Evolutionary conservation across 2,113 vertebrate species (phyloP), one percentile per base, ranked within the genome.

Genomic region (Pachypanchax playfairii): DNA sequence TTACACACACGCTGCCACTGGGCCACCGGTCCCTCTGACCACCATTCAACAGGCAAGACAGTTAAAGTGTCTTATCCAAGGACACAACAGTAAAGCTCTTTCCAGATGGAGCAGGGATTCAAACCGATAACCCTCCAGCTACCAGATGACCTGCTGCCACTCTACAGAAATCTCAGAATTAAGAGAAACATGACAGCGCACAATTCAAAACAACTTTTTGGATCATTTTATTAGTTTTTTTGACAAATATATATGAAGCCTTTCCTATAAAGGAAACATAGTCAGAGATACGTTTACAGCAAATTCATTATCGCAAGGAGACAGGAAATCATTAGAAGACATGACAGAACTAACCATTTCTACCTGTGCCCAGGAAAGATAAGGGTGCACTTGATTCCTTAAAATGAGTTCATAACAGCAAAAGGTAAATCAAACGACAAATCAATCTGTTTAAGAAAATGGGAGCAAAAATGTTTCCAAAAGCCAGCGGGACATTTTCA

Each of bases 201-300:
- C 54, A 28, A 63, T 14, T 9, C 6, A 24, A 58, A 64, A 26
- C 9, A 24, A 79, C 44, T 80, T 88, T 90, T 90, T 82, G 65
- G 75, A 87, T 65, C 46, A 70, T 90, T 91, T 92, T 89, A 88
- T 89, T 92, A 78, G 91, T 91, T 92, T 93, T 91, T 92, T 90
- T 90, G 90, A 92, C 92, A 92, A 91, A 92, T 92, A 93, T 92
- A 92, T 91, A 90, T 89, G 88, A 90, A 89, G 80, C 70, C 84
- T 89, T 87, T 80, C 86, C 88, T 85, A 79, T 70, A 35, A 67
- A 85, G 84, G 87, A 90, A 89, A 90, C 85, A 88, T 87, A 82
- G 85, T 86, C 64, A 88, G 87, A 88, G 86, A 89, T 85, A 86
- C 83, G 84, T 88, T 88, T 89, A 90, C 89, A 91, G 87, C 86